phyloP scores from a whole-genome alignment of 2,797 vertebrate species.

The Periophthalmus magnuspinnatus region DNA sequence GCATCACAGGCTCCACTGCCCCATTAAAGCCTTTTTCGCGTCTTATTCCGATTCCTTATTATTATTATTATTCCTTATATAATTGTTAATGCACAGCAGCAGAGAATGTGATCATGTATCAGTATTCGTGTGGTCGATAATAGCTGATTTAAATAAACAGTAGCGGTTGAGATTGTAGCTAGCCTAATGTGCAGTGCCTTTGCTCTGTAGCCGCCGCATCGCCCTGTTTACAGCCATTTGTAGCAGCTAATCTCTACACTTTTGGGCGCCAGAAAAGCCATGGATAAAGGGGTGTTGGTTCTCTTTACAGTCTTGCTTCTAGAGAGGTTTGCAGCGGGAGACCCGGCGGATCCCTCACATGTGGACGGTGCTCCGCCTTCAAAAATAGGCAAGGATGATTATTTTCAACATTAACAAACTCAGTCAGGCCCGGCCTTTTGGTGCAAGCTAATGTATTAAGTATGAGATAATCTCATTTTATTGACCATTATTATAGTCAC shows the following conservation, averaged over 20 bases:
- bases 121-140: neutral
- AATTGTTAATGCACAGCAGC: neutral
- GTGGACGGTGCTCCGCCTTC: constrained; percentile 77
- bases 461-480: neutral
- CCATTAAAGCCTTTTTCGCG: neutral
- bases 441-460: neutral
- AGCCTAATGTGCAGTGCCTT: constrained; percentile 1
- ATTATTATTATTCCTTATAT: no score
- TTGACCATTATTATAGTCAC: neutral
- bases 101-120: neutral
- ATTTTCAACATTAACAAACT: constrained; percentile 24
- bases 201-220: neutral
- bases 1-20: constrained; percentile 5
- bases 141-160: neutral
- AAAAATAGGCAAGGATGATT: constrained; percentile 71
- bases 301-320: constrained; percentile 45
- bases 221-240: neutral
- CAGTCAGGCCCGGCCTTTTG: neutral
- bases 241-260: neutral
- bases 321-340: constrained; percentile 36
- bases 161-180: neutral
- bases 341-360: constrained; percentile 51
- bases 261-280: constrained; percentile 21
- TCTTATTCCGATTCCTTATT: no score
- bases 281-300: constrained; percentile 38